Percentiles rank a stretch among this genome's conserved stretches.
Evolutionary conservation across 2,113 vertebrate species (phyloP).

Genomic region (Myrmecophaga tridactyla): DNA sequence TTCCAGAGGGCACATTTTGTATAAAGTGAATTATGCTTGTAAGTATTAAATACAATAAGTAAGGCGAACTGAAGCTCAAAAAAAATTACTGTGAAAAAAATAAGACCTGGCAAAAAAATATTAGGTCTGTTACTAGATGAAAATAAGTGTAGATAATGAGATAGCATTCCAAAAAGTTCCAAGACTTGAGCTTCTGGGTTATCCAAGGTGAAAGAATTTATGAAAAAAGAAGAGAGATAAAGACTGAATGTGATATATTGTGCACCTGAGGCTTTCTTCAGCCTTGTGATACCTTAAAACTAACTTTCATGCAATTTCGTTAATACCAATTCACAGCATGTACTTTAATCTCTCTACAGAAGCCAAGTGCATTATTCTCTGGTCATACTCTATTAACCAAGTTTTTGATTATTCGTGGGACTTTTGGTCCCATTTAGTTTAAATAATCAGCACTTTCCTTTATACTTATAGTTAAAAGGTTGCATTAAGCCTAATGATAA

Average conservation of each 20-base stretch:
- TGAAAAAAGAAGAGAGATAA: conserved; percentile 43
- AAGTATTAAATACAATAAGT: conserved; percentile 22
- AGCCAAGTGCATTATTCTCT: conserved; percentile 68
- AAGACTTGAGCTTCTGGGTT: conserved; percentile 53
- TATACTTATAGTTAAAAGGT: conserved; percentile 55
- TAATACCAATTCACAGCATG: conserved; percentile 72
- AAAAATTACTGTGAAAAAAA: conserved; percentile 33
- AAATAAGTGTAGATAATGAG: conserved; percentile 45
- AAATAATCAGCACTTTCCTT: conserved; percentile 65
- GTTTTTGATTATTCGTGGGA: conserved; percentile 77
- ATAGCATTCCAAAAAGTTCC: conserved; percentile 39
- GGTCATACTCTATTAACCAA: conserved; percentile 76
- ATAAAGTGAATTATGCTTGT: background rate
- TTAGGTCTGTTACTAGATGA: conserved; percentile 38
- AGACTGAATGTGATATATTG: conserved; percentile 60
- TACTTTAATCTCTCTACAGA: conserved; percentile 74
- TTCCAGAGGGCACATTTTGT: background rate
- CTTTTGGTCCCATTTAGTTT: conserved; percentile 66
- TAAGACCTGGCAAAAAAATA: conserved; percentile 59
- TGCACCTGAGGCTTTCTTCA: conserved; percentile 56
- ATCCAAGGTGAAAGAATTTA: conserved; percentile 72
- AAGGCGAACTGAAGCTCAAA: conserved; percentile 49
- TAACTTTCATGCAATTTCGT: conserved; percentile 65
- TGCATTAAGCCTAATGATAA: conserved; percentile 58
- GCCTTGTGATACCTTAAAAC: conserved; percentile 32